Evolutionary conservation across 30 jellyfish, hydroid and myxozoan species (phyloP).

Genomic region (Catostylus mosaicus): DNA sequence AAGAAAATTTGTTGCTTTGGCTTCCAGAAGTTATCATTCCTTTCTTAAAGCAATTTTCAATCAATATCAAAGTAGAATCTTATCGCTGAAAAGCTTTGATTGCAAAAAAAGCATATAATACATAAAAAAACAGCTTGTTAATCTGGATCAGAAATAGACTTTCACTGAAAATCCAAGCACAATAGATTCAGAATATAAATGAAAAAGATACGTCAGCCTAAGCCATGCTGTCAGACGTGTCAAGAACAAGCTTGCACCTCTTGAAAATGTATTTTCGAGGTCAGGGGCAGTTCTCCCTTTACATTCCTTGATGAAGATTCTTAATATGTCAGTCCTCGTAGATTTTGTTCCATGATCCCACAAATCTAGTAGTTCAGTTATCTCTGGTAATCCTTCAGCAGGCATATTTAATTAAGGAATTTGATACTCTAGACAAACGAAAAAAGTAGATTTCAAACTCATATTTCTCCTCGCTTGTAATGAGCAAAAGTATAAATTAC

Average conservation of each 20-base stretch:
- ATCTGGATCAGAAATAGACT: no score
- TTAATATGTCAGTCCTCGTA: conserved; percentile 68
- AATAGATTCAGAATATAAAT: background rate
- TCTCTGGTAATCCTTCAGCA: conserved; percentile 38
- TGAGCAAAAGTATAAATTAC: no score
- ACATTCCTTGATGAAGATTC: conserved; percentile 54
- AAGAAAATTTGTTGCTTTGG: no score
- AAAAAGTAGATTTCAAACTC: no score
- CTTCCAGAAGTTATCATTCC: no score
- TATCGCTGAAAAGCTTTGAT: no score
- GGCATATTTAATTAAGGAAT: conserved; percentile 56
- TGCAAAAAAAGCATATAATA: no score
- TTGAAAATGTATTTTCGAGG: conserved; percentile 60
- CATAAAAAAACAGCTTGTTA: no score
- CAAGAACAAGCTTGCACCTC: conserved; percentile 84
- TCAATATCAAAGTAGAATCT: no score
- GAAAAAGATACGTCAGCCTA: conserved; percentile 86
- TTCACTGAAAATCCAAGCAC: no score
- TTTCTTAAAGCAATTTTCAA: no score
- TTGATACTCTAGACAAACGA: background rate
- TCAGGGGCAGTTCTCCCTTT: conserved; percentile 90
- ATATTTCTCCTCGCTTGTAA: no score
- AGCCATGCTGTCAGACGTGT: conserved; percentile 95
- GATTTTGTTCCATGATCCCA: conserved; percentile 89
- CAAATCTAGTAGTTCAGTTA: conserved; percentile 51